These are phyloP conservation scores for Dynastes grantii DNA, from an alignment of 2,888 invertebrate species.

Conservation along the genomic window DNA sequence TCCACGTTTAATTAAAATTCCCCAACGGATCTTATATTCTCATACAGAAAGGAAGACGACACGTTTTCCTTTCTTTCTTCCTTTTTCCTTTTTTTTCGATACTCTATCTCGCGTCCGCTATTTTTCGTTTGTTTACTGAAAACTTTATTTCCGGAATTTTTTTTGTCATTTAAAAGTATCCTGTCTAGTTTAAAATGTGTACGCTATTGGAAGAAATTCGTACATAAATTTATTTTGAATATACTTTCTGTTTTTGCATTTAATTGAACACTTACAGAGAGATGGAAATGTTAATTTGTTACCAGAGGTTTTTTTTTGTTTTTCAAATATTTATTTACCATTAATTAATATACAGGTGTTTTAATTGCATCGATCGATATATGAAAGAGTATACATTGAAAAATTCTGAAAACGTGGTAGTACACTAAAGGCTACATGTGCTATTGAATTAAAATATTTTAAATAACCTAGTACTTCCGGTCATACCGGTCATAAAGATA, in stretches of 20 bases:
- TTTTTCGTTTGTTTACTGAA: background rate
- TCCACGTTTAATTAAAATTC: slow-evolving; percentile 14
- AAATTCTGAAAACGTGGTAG: too few relatives aligned
- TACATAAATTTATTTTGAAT: background rate
- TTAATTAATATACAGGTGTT: too few relatives aligned
- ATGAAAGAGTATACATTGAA: too few relatives aligned
- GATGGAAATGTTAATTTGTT: background rate
- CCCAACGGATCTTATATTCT: background rate
- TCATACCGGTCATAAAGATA: too few relatives aligned
- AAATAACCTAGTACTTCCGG: too few relatives aligned
- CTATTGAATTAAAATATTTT: too few relatives aligned
- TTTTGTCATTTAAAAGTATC: background rate
- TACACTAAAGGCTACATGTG: too few relatives aligned
- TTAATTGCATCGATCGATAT: too few relatives aligned
- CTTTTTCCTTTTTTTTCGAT: background rate
- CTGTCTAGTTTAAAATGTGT: background rate
- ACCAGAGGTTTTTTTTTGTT: too few relatives aligned
- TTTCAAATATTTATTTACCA: too few relatives aligned
- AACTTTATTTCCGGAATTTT: background rate
- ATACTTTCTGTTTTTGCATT: background rate
- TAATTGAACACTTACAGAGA: background rate
- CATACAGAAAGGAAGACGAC: background rate
- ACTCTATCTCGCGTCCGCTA: background rate
- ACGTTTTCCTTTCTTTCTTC: background rate
- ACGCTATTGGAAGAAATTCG: background rate